Evolutionary conservation across 2,888 invertebrate species (phyloP), one percentile per base, ranked within the genome.

Genomic region (Amblyjoppa fuscipennis): DNA sequence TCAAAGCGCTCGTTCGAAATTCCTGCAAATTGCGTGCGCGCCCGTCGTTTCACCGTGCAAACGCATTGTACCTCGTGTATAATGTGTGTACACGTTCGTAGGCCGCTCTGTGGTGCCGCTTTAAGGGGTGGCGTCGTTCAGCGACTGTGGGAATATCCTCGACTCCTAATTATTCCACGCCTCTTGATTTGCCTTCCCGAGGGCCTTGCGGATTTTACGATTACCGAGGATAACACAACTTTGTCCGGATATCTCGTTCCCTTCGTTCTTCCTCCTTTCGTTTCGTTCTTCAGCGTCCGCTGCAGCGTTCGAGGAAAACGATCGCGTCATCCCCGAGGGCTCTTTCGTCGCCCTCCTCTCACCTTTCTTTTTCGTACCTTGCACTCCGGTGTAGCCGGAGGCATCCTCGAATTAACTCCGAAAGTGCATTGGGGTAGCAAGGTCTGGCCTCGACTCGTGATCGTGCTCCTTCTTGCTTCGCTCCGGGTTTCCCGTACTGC

Each of bases 111-210:
- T 13, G 13, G 20, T 61, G 45, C 20, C 34, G 49, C 28, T 20
- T 71, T 59, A 56, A 16, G 64, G 64, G 28, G 16, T 38, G 59
- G 31, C 51, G n/a, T 34, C 31, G 51, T 76, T 66, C 38, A 31
- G 31, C 51, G 66, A 76, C 64, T 51, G 49, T 76, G 66, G 51
- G 76, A 76, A 76, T 34, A 66, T 76, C 76, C 66, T 66, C 34
- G 76, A 76, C 49, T 66, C 66, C 66, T 76, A 76, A 76, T 76
- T 76, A 76, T 66, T 76, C 38, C n/a, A 25, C 76, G 66, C 49
- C 64, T 59, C 61, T 75, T 61, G 59, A 75, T 75, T 45, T 34
- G 64, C 45, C 49, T 75, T 34, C 51, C 64, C 49, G 49, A 64
- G 64, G 75, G 75, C 53, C 61, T 64, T 75, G 28, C 31, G 20